A percentile compares a stretch with the other conserved stretches of the same genome.
phyloP scores from a whole-genome alignment of 2,113 vertebrate genomes.

The Cisticola juncidis region DNA sequence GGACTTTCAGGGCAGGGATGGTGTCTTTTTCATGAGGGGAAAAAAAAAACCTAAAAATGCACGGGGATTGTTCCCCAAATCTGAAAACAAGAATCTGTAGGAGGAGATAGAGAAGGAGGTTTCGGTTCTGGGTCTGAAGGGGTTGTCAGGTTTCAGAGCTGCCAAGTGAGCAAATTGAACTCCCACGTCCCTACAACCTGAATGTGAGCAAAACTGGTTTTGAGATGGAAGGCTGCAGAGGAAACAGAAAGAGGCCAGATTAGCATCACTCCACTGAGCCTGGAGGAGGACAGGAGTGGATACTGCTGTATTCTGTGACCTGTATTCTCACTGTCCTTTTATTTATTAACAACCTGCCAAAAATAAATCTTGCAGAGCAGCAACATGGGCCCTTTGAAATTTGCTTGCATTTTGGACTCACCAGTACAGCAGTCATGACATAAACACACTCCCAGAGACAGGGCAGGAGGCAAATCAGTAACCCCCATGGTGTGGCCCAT shows the following conservation, averaged over 20 bases:
- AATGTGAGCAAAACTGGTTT: neutral
- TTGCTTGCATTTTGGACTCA: neutral
- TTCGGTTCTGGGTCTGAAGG: neutral
- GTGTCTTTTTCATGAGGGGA: neutral
- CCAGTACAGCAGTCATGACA: neutral
- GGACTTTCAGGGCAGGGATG: neutral
- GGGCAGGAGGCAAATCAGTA: neutral
- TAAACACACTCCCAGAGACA: neutral
- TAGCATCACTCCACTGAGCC: slow-evolving; percentile 28
- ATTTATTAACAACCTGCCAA: slow-evolving; percentile 63
- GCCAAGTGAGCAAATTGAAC: neutral
- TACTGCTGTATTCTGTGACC: slow-evolving; percentile 23
- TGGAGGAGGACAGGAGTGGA: neutral
- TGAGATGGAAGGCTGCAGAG: neutral
- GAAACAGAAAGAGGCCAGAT: neutral
- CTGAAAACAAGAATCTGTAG: neutral
- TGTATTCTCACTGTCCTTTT: slow-evolving; percentile 45
- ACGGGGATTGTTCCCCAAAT: neutral
- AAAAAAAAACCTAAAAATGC: neutral
- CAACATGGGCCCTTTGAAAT: slow-evolving; percentile 1
- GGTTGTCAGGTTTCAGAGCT: neutral
- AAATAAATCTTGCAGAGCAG: slow-evolving; percentile 52
- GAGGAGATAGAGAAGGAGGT: neutral
- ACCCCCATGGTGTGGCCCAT: neutral
- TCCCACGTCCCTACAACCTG: neutral